Evolutionary conservation across 2,888 invertebrate genomes (phyloP).

Genomic region (Cerastis leucographa): DNA sequence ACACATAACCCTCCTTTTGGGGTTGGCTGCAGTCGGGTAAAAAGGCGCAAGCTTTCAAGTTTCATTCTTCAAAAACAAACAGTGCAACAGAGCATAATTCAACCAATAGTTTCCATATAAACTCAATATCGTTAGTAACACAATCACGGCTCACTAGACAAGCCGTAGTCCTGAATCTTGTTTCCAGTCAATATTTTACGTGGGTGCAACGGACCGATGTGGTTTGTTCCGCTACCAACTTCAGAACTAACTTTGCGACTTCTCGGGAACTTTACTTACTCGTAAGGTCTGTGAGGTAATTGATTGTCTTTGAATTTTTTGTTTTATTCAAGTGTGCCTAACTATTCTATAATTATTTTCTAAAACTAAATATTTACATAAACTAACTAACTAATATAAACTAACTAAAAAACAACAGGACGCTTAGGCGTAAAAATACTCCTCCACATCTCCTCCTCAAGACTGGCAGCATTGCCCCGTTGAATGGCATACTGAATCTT

Average conservation of each 20-base stretch:
- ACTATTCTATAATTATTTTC: too few relatives aligned
- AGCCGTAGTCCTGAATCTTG: conserved; percentile 67
- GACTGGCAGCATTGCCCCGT: too few relatives aligned
- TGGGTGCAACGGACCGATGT: conserved; percentile 73
- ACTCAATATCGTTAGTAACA: conserved; percentile 60
- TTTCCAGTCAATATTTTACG: conserved; percentile 82
- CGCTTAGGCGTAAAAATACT: too few relatives aligned
- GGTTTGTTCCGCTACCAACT: conserved; percentile 69
- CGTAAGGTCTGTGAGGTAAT: conserved; percentile 58
- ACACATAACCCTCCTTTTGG: too few relatives aligned
- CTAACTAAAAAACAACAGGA: too few relatives aligned
- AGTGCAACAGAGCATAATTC: conserved; percentile 31
- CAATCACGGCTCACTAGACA: conserved; percentile 63
- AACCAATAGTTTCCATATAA: conserved; percentile 48
- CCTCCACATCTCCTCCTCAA: too few relatives aligned
- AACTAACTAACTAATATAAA: too few relatives aligned
- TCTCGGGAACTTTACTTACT: conserved; percentile 44
- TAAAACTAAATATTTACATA: too few relatives aligned
- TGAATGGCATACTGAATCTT: too few relatives aligned
- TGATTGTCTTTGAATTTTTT: conserved; percentile 46
- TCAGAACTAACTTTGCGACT: conserved; percentile 40
- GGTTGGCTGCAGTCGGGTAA: background rate
- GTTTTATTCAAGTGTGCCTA: too few relatives aligned
- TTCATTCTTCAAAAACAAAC: background rate
- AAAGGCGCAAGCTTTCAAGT: background rate